These are phyloP conservation scores for Chrysodeixis includens DNA, from an alignment of 2,888 invertebrate species.

Conservation along the genomic window DNA sequence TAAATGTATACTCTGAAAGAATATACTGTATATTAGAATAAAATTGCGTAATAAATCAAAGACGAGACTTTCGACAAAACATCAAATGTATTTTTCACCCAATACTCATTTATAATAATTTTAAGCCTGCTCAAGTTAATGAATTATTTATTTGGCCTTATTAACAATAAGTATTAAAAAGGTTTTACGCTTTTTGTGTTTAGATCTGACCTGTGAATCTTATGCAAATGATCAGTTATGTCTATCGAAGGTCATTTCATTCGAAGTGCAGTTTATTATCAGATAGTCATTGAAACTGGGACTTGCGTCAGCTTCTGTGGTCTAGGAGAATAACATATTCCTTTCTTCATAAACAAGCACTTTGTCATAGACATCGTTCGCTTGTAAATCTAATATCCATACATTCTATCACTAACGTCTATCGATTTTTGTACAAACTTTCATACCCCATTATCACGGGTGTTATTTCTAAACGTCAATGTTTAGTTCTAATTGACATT, in stretches of 20 bases:
- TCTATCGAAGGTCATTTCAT: slow-evolving; percentile 63
- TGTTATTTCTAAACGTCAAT: background rate
- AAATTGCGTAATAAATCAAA: slow-evolving; percentile 72
- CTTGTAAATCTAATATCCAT: background rate
- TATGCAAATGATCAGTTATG: slow-evolving; percentile 75
- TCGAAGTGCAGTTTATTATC: slow-evolving; percentile 61
- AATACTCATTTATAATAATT: slow-evolving; percentile 85
- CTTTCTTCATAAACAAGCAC: slow-evolving; percentile 47
- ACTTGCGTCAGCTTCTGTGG: slow-evolving; percentile 70
- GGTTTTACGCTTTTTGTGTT: slow-evolving; percentile 85
- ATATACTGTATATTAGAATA: slow-evolving; percentile 77
- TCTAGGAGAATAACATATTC: slow-evolving; percentile 51
- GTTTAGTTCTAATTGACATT: background rate
- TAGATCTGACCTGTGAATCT: slow-evolving; percentile 77
- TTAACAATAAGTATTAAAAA: slow-evolving; percentile 80
- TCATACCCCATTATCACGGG: background rate
- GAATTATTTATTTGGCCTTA: slow-evolving; percentile 80
- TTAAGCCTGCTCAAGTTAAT: slow-evolving; percentile 83
- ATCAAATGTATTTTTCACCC: slow-evolving; percentile 89
- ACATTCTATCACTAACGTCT: slow-evolving; percentile 1
- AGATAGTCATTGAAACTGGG: slow-evolving; percentile 72
- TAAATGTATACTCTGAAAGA: slow-evolving; percentile 74
- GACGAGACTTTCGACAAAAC: slow-evolving; percentile 79
- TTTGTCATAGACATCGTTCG: slow-evolving; percentile 1
- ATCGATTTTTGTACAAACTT: background rate